Percentiles rank a stretch among this genome's conserved stretches.
phyloP scores from a whole-genome alignment of 2,113 vertebrate genomes.

The Opisthocomus hoazin region DNA sequence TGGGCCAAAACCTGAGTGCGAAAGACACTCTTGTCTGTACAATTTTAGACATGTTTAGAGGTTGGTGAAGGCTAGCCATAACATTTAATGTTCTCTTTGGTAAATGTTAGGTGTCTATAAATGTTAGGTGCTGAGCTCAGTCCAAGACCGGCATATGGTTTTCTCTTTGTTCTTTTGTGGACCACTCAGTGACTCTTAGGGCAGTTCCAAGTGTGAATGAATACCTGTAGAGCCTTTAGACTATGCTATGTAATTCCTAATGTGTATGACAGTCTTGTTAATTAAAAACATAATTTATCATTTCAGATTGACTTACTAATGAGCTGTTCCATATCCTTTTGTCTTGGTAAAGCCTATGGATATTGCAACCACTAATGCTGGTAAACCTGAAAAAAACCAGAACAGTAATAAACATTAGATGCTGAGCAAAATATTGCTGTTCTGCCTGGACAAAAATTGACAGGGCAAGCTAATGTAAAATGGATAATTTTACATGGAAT shows the following conservation, averaged over 20 bases:
- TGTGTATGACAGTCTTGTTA: not conserved
- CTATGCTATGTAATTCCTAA: not conserved
- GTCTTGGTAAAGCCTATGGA: constrained; percentile 99
- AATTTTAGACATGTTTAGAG: not conserved
- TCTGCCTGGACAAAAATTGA: not conserved
- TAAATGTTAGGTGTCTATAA: not conserved
- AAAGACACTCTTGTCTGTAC: not conserved
- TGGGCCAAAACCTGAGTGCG: not conserved
- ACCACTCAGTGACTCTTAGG: not conserved
- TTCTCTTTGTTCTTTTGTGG: not conserved
- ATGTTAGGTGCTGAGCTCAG: not conserved
- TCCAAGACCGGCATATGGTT: not conserved
- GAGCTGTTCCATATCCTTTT: constrained; percentile 95
- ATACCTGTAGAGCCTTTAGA: not conserved
- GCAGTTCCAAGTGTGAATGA: not conserved
- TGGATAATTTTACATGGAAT: not conserved
- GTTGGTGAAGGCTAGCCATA: not conserved
- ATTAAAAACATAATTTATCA: constrained; percentile 4
- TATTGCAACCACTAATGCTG: constrained; percentile 96
- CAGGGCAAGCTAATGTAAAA: not conserved
- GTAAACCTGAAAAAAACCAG: constrained; percentile 81
- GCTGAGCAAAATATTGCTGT: not conserved
- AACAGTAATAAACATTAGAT: constrained; percentile 16
- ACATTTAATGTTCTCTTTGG: not conserved
- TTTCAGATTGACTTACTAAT: constrained; percentile 88